Evolutionary conservation across 2,797 vertebrate genomes (phyloP), one percentile per base, ranked within the genome.

Genomic region (Columba guinea): DNA sequence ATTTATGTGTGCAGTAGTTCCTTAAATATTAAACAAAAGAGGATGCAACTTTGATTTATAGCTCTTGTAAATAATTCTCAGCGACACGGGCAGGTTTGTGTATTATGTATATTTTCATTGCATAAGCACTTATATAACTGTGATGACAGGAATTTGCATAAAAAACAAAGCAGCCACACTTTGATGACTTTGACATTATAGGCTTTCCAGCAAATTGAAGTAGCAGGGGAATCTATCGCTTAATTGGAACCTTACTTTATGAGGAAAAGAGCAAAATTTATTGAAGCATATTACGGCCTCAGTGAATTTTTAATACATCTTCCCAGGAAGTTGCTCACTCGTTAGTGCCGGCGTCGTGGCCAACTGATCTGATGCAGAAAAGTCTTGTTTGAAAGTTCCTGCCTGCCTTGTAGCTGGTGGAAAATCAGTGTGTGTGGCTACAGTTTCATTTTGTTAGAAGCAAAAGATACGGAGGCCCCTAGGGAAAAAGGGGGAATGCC

Each of bases 111-210:
- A 32, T 90, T 94, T 94, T 90, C 77, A 56, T 93, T 95, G 79
- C 80, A 79, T 93, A 91, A 95, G 62, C 70, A 49, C 59, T 96
- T 96, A 70, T 0, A 35, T 93, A 95, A 94, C n/a, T 39, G 18
- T 37, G 44, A 56, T 73, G 52, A 73, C 4, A 80, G 64, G 52
- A 64, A 86, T 91, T 69, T 89, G 49, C 84, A 82, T 86, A 37
- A 71, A 81, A 88, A 52, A 0, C 34, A 76, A 88, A 86, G 63
- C 39, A 81, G 20, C 48, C 19, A 12, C 53, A 39, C 64, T 85
- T 86, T 30, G 30, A 35, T 60, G 63, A 28, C 39, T 55, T 90
- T 69, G 90, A 55, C 26, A 30, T 55, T 70, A 68, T 11, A 76
- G 44, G 5, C 46, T 93, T 79, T 70, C 23, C 52, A 76, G 59